Evolutionary conservation across 53 echinoderm and acorn worm genomes (phyloP), one percentile per base, ranked within the genome.

Genomic region (Paracentrotus lividus): DNA sequence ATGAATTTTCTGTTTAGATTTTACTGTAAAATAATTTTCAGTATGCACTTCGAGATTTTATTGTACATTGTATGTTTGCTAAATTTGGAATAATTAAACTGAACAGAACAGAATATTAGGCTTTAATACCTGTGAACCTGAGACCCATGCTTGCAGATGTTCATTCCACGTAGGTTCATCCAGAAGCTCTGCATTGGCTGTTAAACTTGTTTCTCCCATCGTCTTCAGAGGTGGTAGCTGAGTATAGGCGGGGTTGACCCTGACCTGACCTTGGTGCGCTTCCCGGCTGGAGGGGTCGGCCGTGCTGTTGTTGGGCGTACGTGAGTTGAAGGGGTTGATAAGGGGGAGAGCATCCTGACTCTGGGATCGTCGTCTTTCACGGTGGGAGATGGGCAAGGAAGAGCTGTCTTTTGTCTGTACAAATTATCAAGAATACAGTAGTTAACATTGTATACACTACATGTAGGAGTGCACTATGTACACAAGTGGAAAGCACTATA

Each of bases 141-240:
- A 97, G 31, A 98, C 98, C 98, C 98, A 98, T 23, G 98, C 98
- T 86, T 94, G 95, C 45, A 98, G 88, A 85, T 96, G 75, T 68
- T 94, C 94, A 87, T 97, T 98, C 98, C 98, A 98, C 27, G 45
- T 75, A 16, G 98, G 98, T 38, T 90, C 95, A 38, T 95, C 95
- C 32, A 98, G 88, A 49, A 95, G 60, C 51, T 98, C 98, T 8
- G 98, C 98, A 68, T 95, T 98, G 57, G 94, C 94, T 5, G 98
- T 98, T 38, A 96, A 77, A 84, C 98, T 98, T 0, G 98, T 98
- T 43, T 97, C 98, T 10, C 98, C 98, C 91, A 91, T 91, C 8
- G 91, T 91, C 91, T 91, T 91, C 13, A 91, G 77, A 2, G 91
- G 91, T 6, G 91, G 91, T 32, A 91, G 55, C 45, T 53, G 27